These are phyloP conservation scores for Malurus leucopterus DNA, from an alignment of 2,797 vertebrate genomes.

Conservation along the genomic window DNA sequence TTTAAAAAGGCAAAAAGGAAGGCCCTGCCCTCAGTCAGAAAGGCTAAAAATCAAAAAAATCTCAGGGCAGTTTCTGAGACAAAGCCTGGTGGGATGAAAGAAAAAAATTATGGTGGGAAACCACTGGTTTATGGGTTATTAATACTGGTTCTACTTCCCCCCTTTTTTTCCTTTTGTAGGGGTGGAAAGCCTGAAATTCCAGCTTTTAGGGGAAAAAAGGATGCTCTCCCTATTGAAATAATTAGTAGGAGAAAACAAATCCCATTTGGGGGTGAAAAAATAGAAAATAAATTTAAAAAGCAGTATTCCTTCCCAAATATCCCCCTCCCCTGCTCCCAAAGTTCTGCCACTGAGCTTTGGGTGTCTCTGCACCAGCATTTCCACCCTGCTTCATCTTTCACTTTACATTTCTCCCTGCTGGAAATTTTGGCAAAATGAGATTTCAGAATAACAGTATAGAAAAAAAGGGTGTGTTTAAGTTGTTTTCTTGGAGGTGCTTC, in stretches of 20 bases:
- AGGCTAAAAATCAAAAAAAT: not conserved
- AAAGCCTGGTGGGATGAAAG: not conserved
- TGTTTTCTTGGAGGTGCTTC: not conserved
- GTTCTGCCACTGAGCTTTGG: not conserved
- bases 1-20: not conserved
- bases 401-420: not conserved
- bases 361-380: not conserved
- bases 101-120: not conserved
- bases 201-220: not conserved
- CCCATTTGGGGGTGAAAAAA: accelerated
- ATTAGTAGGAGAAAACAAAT: not conserved
- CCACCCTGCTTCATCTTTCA: not conserved
- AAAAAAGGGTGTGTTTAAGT: not conserved
- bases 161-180: not conserved
- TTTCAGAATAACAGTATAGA: not conserved
- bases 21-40: not conserved
- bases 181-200: not conserved
- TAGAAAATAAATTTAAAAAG: not conserved
- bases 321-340: not conserved
- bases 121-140: not conserved
- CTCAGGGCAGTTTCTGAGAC: not conserved
- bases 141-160: not conserved
- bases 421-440: not conserved
- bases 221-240: not conserved
- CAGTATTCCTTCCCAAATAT: not conserved